Evolutionary conservation across 2,888 invertebrate genomes (phyloP), one percentile per base, ranked within the genome.

Genomic region (Phyllotreta striolata): DNA sequence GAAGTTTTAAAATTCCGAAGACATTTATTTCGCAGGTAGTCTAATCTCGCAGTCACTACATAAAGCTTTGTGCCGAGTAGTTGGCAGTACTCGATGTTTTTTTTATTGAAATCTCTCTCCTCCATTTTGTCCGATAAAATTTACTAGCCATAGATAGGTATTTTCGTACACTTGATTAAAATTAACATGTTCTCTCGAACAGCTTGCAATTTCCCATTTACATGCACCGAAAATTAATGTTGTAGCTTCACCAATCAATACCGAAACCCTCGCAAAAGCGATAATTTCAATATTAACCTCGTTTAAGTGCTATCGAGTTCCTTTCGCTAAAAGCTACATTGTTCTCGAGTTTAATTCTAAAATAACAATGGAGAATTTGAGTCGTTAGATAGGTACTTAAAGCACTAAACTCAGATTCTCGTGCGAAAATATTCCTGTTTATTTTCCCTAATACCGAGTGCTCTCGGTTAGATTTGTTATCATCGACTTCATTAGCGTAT

Each of bases 201-300:
- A 24, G 24, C 24, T 24, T 24, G 24, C 24, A 24, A 24, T 24
- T 24, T 24, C 24, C 24, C 24, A 24, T 24, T 24, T 24, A 24
- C 24, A 24, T 24, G 24, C 24, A 24, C 24, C 24, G 44, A 43
- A 55, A 55, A 55, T 34, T 43, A 71, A 70, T 70, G 68, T 70
- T 70, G 67, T 66, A 67, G 69, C 68, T 65, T 66, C 71, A 24
- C 69, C 63, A 64, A 71, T 71, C 71, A 65, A 72, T 70, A 71
- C 64, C 64, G 66, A 69, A 70, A 67, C 66, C 64, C 66, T 66
- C 65, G 67, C 70, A 68, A 68, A 70, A 70, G 68, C 68, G 70
- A 71, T 70, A 70, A 69, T 69, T 71, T 68, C 68, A 66, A 67
- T 69, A 71, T 72, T 71, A 69, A 70, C 72, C 68, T 67, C 57